A percentile compares a stretch with the other conserved stretches of the same genome.
phyloP scores from a whole-genome alignment of 2,888 invertebrate genomes.

The Perithous albicinctus region DNA sequence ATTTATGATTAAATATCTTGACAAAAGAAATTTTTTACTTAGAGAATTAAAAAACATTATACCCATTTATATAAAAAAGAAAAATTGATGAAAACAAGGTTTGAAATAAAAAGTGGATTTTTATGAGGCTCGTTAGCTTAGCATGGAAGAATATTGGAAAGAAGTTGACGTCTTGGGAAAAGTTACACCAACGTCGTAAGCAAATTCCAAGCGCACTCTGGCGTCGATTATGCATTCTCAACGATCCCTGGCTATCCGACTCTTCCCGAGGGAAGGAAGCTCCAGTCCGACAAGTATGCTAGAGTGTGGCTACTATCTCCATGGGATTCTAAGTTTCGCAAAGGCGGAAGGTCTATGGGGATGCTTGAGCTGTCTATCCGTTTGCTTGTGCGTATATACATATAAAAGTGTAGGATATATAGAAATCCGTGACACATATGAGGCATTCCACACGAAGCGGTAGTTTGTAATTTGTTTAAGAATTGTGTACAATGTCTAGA shows the following conservation, averaged over 20 bases:
- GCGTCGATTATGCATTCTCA: slow-evolving; percentile 53
- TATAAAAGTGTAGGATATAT: neutral
- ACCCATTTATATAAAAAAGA: neutral
- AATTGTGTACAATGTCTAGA: too few relatives aligned
- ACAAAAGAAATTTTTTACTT: neutral
- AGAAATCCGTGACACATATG: neutral
- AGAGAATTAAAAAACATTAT: neutral
- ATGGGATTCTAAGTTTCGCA: slow-evolving; percentile 77
- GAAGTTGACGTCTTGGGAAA: slow-evolving; percentile 13
- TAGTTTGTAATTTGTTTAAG: too few relatives aligned
- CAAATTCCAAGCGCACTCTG: slow-evolving; percentile 9
- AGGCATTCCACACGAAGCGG: too few relatives aligned
- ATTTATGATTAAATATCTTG: neutral
- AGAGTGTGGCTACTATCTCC: slow-evolving; percentile 71
- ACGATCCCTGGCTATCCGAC: slow-evolving; percentile 35
- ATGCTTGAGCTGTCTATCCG: slow-evolving; percentile 65
- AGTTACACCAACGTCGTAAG: slow-evolving; percentile 19
- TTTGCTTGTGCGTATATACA: slow-evolving; percentile 11
- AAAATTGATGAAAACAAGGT: neutral
- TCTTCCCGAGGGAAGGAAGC: slow-evolving; percentile 24
- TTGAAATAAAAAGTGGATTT: slow-evolving; percentile 15
- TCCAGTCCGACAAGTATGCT: slow-evolving; percentile 18
- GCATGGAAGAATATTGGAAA: slow-evolving; percentile 16
- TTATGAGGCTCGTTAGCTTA: slow-evolving; percentile 28
- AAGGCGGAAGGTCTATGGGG: slow-evolving; percentile 68